These are phyloP conservation scores for Grallaria varia DNA, from an alignment of 2,113 vertebrate genomes.

Conservation along the genomic window DNA sequence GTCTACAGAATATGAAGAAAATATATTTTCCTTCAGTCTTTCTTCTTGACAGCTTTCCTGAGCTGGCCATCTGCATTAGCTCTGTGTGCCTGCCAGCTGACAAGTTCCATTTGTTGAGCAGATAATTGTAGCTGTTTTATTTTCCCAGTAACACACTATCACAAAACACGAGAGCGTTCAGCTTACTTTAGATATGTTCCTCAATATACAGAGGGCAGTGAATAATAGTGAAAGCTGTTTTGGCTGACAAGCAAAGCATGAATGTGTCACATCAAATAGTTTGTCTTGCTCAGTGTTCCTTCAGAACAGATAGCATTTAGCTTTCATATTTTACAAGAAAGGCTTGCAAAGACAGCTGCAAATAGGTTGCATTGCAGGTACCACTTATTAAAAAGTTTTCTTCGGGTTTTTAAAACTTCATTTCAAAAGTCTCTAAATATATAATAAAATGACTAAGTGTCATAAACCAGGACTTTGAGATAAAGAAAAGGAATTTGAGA, in stretches of 20 bases:
- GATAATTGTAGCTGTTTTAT: slow-evolving; percentile 63
- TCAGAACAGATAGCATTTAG: slow-evolving; percentile 23
- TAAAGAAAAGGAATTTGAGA: neutral
- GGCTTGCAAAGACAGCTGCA: neutral
- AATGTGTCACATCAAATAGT: slow-evolving; percentile 54
- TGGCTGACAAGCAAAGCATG: slow-evolving; percentile 60
- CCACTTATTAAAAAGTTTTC: neutral
- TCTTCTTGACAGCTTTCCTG: slow-evolving; percentile 41
- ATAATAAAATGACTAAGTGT: neutral
- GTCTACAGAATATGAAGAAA: neutral
- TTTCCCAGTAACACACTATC: slow-evolving; percentile 50
- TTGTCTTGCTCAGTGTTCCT: slow-evolving; percentile 32
- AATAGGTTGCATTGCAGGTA: neutral
- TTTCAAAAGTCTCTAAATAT: neutral
- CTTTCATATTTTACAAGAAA: slow-evolving; percentile 4
- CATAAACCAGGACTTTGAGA: neutral
- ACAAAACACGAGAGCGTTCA: slow-evolving; percentile 33
- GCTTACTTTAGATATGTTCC: slow-evolving; percentile 32
- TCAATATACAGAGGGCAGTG: slow-evolving; percentile 45
- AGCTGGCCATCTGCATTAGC: slow-evolving; percentile 57
- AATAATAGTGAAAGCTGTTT: slow-evolving; percentile 59
- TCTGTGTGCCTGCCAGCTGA: slow-evolving; percentile 46
- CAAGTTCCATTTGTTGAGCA: slow-evolving; percentile 60
- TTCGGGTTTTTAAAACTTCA: neutral
- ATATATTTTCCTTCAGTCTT: slow-evolving; percentile 12